Conservation (phyloP, 2,888 invertebrate genomes). For the Thecocarcelia acutangulata region DNA sequence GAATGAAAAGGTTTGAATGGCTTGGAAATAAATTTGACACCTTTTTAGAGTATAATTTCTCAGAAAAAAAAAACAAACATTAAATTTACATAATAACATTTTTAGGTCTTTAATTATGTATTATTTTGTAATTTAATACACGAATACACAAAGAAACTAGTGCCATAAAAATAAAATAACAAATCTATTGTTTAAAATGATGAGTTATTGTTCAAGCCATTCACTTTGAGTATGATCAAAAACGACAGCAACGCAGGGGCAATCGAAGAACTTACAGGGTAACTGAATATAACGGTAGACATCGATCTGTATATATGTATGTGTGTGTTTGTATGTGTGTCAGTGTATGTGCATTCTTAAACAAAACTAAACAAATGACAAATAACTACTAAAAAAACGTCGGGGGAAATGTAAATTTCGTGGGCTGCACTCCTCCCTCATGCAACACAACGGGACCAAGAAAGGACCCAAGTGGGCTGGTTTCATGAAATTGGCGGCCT, state of each 20-base stretch:
- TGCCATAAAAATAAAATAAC: not conserved
- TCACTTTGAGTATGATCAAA: not conserved
- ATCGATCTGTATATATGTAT: not conserved
- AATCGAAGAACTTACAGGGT: constrained; percentile 15
- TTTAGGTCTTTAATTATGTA: constrained; percentile 1
- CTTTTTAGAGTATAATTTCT: constrained; percentile 28
- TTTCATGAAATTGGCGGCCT: too few relatives aligned
- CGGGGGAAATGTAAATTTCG: too few relatives aligned
- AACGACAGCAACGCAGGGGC: constrained; percentile 2
- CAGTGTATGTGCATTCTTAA: too few relatives aligned
- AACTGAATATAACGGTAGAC: constrained; percentile 38
- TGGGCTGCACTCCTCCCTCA: too few relatives aligned
- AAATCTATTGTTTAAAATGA: constrained; percentile 46
- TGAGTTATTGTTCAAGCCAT: constrained; percentile 22
- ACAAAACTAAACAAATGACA: constrained; percentile 36
- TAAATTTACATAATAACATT: constrained; percentile 24
- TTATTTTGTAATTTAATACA: constrained; percentile 43
- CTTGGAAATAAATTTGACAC: constrained; percentile 31
- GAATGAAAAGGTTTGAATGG: constrained; percentile 29
- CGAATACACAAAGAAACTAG: constrained; percentile 15
- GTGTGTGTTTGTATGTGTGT: too few relatives aligned
- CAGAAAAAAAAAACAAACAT: not conserved
- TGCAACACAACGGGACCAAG: too few relatives aligned
- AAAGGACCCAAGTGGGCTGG: too few relatives aligned
- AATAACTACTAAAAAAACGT: constrained; percentile 34